These are phyloP conservation scores for Choreutis nemorana DNA, from an alignment of 2,888 invertebrate genomes.

Conservation along the genomic window DNA sequence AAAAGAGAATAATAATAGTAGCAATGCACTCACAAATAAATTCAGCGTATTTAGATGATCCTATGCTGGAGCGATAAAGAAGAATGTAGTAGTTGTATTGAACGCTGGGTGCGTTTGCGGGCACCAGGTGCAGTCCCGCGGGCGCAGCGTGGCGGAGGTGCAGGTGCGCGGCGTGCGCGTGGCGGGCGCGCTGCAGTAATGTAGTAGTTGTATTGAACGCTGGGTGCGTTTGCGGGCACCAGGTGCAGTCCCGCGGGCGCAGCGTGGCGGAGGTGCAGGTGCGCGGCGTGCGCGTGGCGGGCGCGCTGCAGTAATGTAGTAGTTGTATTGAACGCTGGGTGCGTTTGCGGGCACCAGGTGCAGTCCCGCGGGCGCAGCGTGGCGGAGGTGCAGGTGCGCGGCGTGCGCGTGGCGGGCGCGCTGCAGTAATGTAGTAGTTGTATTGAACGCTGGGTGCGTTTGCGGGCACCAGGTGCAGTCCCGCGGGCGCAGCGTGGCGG, in stretches of 20 bases:
- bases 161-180: slow-evolving; percentile 90
- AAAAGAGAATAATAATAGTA: no score
- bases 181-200: slow-evolving; percentile 76
- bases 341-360: not conserved
- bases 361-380: not conserved
- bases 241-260: slow-evolving; percentile 84
- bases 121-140: slow-evolving; percentile 83
- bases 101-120: no score
- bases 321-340: not conserved
- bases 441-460: not conserved
- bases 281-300: slow-evolving; percentile 44
- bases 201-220: no score
- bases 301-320: not conserved
- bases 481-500: slow-evolving; percentile 88
- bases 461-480: slow-evolving; percentile 72
- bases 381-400: not conserved
- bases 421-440: not conserved
- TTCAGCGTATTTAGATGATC: no score
- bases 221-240: no score
- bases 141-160: slow-evolving; percentile 90
- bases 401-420: not conserved
- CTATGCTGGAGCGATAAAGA: no score
- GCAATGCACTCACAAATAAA: no score
- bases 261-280: slow-evolving; percentile 95
- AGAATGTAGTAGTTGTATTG: no score